phyloP scores from a whole-genome alignment of 2,113 vertebrate genomes.

The Hemichromis elongatus region DNA sequence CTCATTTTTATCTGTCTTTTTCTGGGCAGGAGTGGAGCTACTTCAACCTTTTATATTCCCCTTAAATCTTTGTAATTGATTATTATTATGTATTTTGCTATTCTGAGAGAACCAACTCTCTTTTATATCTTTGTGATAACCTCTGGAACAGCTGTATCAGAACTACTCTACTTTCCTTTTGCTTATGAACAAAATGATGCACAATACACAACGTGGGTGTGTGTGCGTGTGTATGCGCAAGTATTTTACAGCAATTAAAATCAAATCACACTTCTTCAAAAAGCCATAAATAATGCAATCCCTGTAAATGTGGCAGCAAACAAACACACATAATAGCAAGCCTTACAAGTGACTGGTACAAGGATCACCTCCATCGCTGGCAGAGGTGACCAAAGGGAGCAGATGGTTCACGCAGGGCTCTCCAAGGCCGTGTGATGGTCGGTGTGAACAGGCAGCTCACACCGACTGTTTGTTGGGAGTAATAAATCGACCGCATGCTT shows the following conservation, averaged over 20 bases:
- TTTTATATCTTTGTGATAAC: neutral
- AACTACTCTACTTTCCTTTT: too few relatives aligned
- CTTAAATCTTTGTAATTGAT: neutral
- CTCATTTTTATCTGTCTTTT: neutral
- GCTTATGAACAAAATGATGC: too few relatives aligned
- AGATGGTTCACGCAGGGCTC: constrained; percentile 6
- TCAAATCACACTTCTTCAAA: too few relatives aligned
- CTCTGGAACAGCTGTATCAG: neutral
- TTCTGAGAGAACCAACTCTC: neutral
- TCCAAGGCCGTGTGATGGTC: neutral
- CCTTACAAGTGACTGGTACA: neutral
- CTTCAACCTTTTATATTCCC: neutral
- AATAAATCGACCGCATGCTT: constrained; percentile 79
- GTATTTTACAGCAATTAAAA: too few relatives aligned
- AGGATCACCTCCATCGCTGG: constrained; percentile 9
- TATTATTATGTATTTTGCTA: neutral
- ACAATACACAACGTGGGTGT: too few relatives aligned
- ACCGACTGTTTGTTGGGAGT: constrained; percentile 59
- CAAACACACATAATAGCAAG: neutral
- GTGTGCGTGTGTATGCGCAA: too few relatives aligned
- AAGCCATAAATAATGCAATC: too few relatives aligned
- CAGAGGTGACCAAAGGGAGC: constrained; percentile 3
- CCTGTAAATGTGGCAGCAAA: neutral
- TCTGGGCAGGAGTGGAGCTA: neutral
- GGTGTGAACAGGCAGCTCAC: constrained; percentile 5